These are phyloP conservation scores for Saccopteryx leptura DNA, from an alignment of 2,113 vertebrate genomes.

Conservation along the genomic window DNA sequence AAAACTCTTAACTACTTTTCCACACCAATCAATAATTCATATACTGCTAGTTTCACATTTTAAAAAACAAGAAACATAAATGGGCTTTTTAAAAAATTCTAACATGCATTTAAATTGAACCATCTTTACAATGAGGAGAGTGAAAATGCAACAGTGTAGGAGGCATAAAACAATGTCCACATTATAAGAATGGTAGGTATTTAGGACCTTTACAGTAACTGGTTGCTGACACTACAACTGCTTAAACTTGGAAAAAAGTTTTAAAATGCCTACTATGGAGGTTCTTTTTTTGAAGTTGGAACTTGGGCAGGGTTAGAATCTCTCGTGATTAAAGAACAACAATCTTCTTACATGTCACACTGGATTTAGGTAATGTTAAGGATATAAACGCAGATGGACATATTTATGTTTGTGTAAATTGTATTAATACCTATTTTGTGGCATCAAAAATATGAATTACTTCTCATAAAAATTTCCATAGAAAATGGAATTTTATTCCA, in stretches of 20 bases:
- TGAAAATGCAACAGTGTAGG: slow-evolving; percentile 61
- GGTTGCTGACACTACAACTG: slow-evolving; percentile 51
- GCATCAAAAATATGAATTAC: slow-evolving; percentile 52
- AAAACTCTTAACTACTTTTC: slow-evolving; percentile 74
- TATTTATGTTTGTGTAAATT: slow-evolving; percentile 1
- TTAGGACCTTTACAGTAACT: slow-evolving; percentile 70
- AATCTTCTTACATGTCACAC: not conserved
- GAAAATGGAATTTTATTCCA: slow-evolving; percentile 36
- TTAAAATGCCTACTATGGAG: not conserved
- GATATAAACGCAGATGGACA: not conserved
- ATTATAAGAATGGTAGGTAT: slow-evolving; percentile 1
- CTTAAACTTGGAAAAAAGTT: slow-evolving; percentile 69
- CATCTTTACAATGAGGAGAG: slow-evolving; percentile 74
- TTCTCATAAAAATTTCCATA: slow-evolving; percentile 57
- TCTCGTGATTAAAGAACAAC: not conserved
- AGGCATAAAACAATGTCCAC: slow-evolving; percentile 49
- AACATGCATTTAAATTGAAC: slow-evolving; percentile 67
- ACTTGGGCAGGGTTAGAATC: slow-evolving; percentile 40
- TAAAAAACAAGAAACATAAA: slow-evolving; percentile 80
- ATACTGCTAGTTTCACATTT: slow-evolving; percentile 74
- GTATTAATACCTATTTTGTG: slow-evolving; percentile 15
- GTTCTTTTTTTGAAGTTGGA: slow-evolving; percentile 3
- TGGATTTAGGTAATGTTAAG: not conserved
- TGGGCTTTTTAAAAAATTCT: slow-evolving; percentile 78
- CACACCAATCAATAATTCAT: slow-evolving; percentile 72